Conservation (phyloP, 2,888 invertebrate species). For the Andrena marginata region DNA sequence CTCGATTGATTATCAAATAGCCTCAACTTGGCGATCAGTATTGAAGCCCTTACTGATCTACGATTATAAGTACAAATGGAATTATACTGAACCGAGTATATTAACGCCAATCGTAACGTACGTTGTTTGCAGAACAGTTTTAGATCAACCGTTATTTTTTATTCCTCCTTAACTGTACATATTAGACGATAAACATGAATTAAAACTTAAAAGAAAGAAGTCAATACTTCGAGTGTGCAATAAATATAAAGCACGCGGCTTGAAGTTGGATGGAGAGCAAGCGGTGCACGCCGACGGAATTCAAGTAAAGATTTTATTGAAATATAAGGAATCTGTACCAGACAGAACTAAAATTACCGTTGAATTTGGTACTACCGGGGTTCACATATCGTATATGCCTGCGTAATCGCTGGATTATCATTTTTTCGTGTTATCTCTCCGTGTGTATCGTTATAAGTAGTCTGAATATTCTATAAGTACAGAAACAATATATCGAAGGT, state of each 20-base stretch:
- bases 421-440: slow-evolving; percentile 54
- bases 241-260: slow-evolving; percentile 26
- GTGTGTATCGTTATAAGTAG: slow-evolving; percentile 77
- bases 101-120: neutral
- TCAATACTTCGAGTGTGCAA: neutral
- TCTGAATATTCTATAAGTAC: slow-evolving; percentile 83
- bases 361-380: slow-evolving; percentile 85
- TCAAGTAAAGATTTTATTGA: slow-evolving; percentile 85
- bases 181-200: slow-evolving; percentile 25
- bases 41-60: too few relatives aligned
- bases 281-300: slow-evolving; percentile 52
- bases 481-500: slow-evolving; percentile 84
- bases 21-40: too few relatives aligned
- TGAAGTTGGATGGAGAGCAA: slow-evolving; percentile 51
- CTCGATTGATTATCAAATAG: too few relatives aligned
- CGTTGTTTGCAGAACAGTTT: neutral
- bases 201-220: slow-evolving; percentile 23
- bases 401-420: slow-evolving; percentile 76
- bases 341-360: slow-evolving; percentile 85
- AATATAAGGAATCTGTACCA: slow-evolving; percentile 85
- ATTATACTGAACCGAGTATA: neutral
- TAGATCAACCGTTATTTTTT: slow-evolving; percentile 36
- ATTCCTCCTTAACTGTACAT: slow-evolving; percentile 41
- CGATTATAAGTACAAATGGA: too few relatives aligned
- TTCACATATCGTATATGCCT: slow-evolving; percentile 83